phyloP scores from a whole-genome alignment of 2,888 invertebrate species.

The Hemithea aestivaria region DNA sequence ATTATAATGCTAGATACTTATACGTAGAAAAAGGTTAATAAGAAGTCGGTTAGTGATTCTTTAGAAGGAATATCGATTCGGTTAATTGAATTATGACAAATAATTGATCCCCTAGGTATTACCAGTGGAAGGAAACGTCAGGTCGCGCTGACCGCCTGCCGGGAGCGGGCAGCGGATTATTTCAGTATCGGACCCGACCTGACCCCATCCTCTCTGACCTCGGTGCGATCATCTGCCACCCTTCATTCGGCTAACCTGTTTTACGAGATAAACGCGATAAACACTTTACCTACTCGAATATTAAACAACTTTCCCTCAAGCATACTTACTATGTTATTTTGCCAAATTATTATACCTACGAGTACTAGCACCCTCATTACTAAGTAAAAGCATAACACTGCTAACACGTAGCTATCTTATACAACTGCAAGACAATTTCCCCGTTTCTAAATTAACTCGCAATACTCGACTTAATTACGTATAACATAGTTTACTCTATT shows the following conservation, averaged over 20 bases:
- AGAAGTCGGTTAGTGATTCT: neutral
- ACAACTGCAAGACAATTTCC: constrained; percentile 38
- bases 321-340: constrained; percentile 39
- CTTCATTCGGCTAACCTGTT: constrained; percentile 67
- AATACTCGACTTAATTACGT: constrained; percentile 25
- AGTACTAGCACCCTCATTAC: constrained; percentile 39
- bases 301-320: constrained; percentile 46
- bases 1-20: too few relatives aligned
- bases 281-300: constrained; percentile 53
- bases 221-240: constrained; percentile 57
- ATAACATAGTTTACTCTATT: too few relatives aligned
- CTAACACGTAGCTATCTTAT: constrained; percentile 34
- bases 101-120: constrained; percentile 34
- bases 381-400: constrained; percentile 35
- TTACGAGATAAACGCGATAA: constrained; percentile 58
- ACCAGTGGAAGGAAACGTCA: constrained; percentile 40
- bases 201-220: constrained; percentile 67
- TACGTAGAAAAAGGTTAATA: neutral
- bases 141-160: constrained; percentile 29
- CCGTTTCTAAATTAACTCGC: constrained; percentile 38
- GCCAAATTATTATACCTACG: constrained; percentile 47
- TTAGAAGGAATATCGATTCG: constrained; percentile 38
- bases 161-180: constrained; percentile 55
- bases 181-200: constrained; percentile 58
- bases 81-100: constrained; percentile 47